Conservation (phyloP, 35 echinoderm and acorn worm species). For the Lytechinus pictus region DNA sequence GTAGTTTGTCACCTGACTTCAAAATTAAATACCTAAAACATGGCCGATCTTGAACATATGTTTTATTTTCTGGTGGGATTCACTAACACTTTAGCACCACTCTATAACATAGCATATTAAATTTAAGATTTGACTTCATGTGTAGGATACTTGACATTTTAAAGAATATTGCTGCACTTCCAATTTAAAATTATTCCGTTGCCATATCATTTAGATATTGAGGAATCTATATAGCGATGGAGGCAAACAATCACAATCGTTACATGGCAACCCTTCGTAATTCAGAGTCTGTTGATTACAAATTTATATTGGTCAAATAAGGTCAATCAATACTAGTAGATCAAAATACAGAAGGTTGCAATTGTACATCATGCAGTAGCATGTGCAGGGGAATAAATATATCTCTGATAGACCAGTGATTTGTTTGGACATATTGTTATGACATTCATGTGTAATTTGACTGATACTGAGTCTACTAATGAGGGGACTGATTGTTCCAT, state of each 20-base stretch:
- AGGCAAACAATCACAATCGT: neutral
- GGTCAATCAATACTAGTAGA: neutral
- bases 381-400: neutral
- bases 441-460: neutral
- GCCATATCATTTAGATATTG: neutral
- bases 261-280: neutral
- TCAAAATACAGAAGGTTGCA: no score
- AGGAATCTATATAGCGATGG: neutral
- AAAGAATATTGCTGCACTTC: neutral
- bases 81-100: no score
- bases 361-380: neutral
- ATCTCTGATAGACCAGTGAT: no score
- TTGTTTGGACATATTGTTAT: neutral
- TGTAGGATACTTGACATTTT: no score
- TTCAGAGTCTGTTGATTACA: neutral
- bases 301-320: neutral
- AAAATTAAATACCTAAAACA: no score
- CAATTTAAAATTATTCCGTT: neutral
- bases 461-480: neutral
- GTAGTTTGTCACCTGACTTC: no score
- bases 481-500: neutral
- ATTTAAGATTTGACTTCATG: no score
- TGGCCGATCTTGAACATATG: no score
- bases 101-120: no score
- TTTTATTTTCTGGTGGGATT: no score